These are phyloP conservation scores for Archips xylosteana DNA, from an alignment of 2,888 invertebrate genomes.

Conservation along the genomic window DNA sequence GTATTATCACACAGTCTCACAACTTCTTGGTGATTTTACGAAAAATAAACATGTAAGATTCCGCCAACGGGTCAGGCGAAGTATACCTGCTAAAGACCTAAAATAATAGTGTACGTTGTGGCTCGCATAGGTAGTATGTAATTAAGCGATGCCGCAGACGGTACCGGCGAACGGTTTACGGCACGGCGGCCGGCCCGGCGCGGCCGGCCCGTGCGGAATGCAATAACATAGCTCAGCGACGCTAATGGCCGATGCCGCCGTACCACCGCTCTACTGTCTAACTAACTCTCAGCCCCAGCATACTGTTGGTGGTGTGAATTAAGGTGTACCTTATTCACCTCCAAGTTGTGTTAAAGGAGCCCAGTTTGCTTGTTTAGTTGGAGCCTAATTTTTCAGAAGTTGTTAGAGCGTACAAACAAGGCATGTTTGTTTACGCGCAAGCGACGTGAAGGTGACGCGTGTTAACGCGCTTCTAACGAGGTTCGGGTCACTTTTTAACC, in stretches of 20 bases:
- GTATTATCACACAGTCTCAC: not conserved
- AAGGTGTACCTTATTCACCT: not conserved
- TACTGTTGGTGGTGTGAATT: not conserved
- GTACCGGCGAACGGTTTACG: conserved; percentile 6
- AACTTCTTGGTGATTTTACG: not conserved
- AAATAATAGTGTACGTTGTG: conserved; percentile 6
- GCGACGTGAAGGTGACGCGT: too few relatives aligned
- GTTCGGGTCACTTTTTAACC: too few relatives aligned
- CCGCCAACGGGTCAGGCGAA: not conserved
- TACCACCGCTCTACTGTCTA: not conserved
- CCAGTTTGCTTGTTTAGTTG: too few relatives aligned
- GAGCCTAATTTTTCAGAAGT: too few relatives aligned
- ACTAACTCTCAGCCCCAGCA: not conserved
- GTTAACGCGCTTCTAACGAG: too few relatives aligned
- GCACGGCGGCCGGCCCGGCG: conserved; percentile 7
- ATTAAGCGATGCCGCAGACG: conserved; percentile 19
- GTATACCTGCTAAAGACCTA: not conserved
- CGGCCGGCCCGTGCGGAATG: conserved; percentile 11
- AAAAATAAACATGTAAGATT: not conserved
- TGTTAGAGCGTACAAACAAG: too few relatives aligned
- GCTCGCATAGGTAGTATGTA: conserved; percentile 8
- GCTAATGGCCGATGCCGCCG: not conserved
- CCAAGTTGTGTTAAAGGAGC: not conserved
- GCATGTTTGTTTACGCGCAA: too few relatives aligned
- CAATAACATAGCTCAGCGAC: conserved; percentile 5